phyloP scores from a whole-genome alignment of 2,797 vertebrate genomes.

The Acipenser oxyrinchus region DNA sequence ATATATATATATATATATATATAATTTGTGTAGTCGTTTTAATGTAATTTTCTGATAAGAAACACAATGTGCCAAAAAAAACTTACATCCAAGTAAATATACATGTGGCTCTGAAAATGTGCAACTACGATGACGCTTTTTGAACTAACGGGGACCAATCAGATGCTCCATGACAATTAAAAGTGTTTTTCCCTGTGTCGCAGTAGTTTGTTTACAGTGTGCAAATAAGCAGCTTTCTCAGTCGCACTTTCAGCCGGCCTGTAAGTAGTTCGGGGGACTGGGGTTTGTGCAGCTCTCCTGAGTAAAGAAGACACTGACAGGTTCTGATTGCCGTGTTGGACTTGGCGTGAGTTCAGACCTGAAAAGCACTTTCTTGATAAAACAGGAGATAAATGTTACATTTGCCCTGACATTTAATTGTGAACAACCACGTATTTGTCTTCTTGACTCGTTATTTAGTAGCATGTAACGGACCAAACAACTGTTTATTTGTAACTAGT shows the following conservation, averaged over 20 bases:
- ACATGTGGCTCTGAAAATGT: constrained; percentile 17
- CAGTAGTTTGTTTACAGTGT: neutral
- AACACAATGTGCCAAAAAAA: neutral
- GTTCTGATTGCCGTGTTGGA: constrained; percentile 13
- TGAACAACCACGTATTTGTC: too few species aligned
- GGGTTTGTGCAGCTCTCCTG: neutral
- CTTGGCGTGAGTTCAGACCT: constrained; percentile 13
- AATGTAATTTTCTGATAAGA: neutral
- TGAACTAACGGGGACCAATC: too few species aligned
- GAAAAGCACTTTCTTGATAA: constrained; percentile 10
- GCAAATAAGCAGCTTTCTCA: neutral
- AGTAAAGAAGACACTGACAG: constrained; percentile 9
- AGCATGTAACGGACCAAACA: too few species aligned
- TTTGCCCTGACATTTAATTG: too few species aligned
- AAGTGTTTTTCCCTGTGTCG: neutral
- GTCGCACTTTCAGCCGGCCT: neutral
- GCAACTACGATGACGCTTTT: neutral
- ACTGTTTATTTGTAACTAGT: too few species aligned
- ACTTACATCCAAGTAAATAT: neutral
- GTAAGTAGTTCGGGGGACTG: neutral
- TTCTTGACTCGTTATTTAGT: too few species aligned
- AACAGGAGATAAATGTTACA: neutral
- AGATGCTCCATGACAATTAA: neutral
- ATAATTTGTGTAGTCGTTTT: neutral
- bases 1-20: too few species aligned